These are phyloP conservation scores for Pharmacophagus antenor DNA, from an alignment of 2,888 invertebrate species.

Conservation along the genomic window DNA sequence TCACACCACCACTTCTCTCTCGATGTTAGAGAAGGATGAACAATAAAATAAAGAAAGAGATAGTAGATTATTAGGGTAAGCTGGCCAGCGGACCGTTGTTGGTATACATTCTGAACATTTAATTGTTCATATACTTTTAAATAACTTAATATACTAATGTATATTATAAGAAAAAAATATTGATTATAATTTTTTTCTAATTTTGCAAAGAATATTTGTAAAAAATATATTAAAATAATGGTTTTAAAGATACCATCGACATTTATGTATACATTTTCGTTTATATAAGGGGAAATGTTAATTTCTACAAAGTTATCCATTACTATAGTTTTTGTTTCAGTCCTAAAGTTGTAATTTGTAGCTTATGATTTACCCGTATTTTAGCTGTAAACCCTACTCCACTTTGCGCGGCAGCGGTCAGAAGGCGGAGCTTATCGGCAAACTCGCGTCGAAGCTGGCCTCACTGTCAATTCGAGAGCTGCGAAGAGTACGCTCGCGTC, in stretches of 20 bases:
- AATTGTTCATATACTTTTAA: background rate
- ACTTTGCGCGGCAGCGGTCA: slow-evolving; percentile 81
- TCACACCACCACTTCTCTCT: slow-evolving; percentile 49
- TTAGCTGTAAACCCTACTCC: slow-evolving; percentile 64
- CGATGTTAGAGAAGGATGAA: slow-evolving; percentile 50
- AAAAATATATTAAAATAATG: background rate
- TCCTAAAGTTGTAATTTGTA: background rate
- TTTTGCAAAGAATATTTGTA: background rate
- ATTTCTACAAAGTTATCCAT: background rate
- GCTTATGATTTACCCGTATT: slow-evolving; percentile 21
- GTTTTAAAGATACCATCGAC: background rate
- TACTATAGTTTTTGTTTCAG: background rate
- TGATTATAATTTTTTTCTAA: background rate
- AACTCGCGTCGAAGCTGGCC: slow-evolving; percentile 79
- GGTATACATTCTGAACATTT: slow-evolving; percentile 40
- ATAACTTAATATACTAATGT: background rate
- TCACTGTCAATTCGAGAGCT: slow-evolving; percentile 81
- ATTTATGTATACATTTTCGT: background rate
- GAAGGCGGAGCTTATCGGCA: slow-evolving; percentile 81
- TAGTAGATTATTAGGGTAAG: slow-evolving; percentile 48
- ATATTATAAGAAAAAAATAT: background rate
- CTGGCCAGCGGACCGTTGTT: slow-evolving; percentile 71
- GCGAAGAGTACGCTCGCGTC: slow-evolving; percentile 77
- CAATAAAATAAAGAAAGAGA: slow-evolving; percentile 52
- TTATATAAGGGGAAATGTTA: background rate